These are phyloP conservation scores for Sakesphorus luctuosus DNA, from an alignment of 2,113 vertebrate genomes.

Conservation along the genomic window DNA sequence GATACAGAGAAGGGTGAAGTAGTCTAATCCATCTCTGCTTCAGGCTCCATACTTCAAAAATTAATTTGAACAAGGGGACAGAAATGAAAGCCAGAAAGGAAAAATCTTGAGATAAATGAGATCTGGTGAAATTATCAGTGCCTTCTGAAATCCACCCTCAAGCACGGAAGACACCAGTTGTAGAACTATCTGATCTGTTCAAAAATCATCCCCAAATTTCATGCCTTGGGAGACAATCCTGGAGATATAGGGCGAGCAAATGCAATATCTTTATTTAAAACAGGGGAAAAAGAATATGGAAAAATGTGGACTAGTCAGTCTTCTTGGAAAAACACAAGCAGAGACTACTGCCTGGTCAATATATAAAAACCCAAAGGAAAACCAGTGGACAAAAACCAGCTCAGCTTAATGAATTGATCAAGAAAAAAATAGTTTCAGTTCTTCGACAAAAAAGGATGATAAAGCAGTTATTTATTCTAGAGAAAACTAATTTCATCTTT, in stretches of 20 bases:
- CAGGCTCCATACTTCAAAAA: conserved; percentile 23
- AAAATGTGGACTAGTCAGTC: not conserved
- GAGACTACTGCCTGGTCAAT: not conserved
- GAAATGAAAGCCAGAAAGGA: not conserved
- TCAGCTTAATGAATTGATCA: not conserved
- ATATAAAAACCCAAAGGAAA: not conserved
- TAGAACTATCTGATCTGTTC: not conserved
- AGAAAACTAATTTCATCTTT: not conserved
- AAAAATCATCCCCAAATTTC: not conserved
- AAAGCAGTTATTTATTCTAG: not conserved
- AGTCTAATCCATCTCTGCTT: conserved; percentile 8
- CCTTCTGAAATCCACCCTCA: not conserved
- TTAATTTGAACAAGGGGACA: conserved; percentile 1
- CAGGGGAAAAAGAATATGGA: not conserved
- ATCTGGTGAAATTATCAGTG: not conserved
- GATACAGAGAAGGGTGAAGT: not conserved
- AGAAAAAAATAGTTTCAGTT: not conserved
- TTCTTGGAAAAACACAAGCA: not conserved
- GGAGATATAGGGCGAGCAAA: not conserved
- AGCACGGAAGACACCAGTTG: not conserved
- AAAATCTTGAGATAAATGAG: not conserved
- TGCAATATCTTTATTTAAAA: not conserved
- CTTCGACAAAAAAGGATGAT: not conserved
- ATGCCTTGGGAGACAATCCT: not conserved
- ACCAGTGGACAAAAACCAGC: not conserved